phyloP scores from a whole-genome alignment of 1,140 invertebrate species.

The Drosophila simulans region DNA sequence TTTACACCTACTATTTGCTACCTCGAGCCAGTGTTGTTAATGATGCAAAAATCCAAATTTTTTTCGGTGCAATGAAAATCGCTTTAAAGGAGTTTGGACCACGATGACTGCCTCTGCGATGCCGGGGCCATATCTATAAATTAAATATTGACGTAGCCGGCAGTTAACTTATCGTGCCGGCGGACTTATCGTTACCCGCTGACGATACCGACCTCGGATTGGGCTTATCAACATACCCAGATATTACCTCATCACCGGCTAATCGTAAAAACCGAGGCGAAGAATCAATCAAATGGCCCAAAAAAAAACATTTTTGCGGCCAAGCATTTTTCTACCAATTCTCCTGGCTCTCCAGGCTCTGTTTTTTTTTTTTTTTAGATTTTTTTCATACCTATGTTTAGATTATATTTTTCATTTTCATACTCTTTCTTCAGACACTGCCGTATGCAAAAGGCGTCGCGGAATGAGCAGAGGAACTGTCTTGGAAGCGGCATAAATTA shows the following conservation, averaged over 20 bases:
- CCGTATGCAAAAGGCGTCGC: constrained; percentile 53
- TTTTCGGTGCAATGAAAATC: no score
- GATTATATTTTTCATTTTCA: constrained; percentile 6
- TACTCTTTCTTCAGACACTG: constrained; percentile 4
- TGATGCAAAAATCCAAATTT: no score
- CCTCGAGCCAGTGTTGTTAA: no score
- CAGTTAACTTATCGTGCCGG: constrained; percentile 23
- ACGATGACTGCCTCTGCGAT: background rate
- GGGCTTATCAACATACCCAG: constrained; percentile 57
- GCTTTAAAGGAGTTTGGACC: constrained; percentile 7
- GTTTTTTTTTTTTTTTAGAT: background rate
- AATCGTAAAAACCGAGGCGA: constrained; percentile 45
- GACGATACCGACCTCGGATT: constrained; percentile 13
- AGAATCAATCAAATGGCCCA: constrained; percentile 63
- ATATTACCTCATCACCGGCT: constrained; percentile 64
- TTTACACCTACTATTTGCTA: no score
- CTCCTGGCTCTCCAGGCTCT: constrained; percentile 23
- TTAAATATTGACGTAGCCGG: constrained; percentile 68
- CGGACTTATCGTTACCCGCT: constrained; percentile 27
- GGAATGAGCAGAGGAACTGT: constrained; percentile 38
- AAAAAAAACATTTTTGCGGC: constrained; percentile 38
- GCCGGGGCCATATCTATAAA: constrained; percentile 59
- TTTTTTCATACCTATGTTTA: background rate
- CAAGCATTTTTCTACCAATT: constrained; percentile 46
- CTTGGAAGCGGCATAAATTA: constrained; percentile 51